Base-by-base conservation (phyloP, 1,140 invertebrate species). In the Thaumetopoea pityocampa region DNA sequence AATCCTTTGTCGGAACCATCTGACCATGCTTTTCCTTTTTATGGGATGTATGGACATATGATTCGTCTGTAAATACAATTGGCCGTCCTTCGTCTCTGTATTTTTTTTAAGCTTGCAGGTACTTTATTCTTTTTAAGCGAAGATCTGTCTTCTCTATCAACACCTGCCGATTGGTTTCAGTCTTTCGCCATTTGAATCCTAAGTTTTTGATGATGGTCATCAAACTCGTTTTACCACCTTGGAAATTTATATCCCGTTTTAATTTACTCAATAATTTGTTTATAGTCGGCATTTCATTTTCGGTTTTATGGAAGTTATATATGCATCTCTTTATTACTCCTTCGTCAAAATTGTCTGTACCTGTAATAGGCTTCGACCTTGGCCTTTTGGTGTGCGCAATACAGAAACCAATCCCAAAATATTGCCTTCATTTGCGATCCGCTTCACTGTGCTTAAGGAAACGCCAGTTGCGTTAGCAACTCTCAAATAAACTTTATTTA, bases 191-290 rank as follows among this genome's bases (percentile, higher is more conserved):
- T 20, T 20, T 20, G 19, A 20, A 20, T 6, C 35, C 35, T 5
- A 27, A 7, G 16, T 50, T 11, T 23, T 52, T 49, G 10, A 53
- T n/a, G 7, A 58, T 38, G 12, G 20, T n/a, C 0, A 47, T 6
- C 3, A 50, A 12, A 47, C 47, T 56, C 6, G 1, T 20, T 15
- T 23, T 23, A 6, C 35, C 42, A 4, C 26, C 26, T 28, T 28
- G 1, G 5, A 28, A 28, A 14, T 14, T 28, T 6, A 14, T 5
- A 14, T 28, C 26, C 11, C 9, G 7, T 10, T 12, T 14, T 2
- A 28, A 14, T 14, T 28, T 28, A 5, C 9, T 28, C 15, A 14
- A 14, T 2, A 28, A 6, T 5, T 28, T 28, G 12, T 14, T 14
- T 1, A 28, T 5, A 6, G 10, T 28, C 5, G 26, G 26, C 12